Conservation (phyloP, 2,888 invertebrate genomes). For the Zele albiditarsus region DNA sequence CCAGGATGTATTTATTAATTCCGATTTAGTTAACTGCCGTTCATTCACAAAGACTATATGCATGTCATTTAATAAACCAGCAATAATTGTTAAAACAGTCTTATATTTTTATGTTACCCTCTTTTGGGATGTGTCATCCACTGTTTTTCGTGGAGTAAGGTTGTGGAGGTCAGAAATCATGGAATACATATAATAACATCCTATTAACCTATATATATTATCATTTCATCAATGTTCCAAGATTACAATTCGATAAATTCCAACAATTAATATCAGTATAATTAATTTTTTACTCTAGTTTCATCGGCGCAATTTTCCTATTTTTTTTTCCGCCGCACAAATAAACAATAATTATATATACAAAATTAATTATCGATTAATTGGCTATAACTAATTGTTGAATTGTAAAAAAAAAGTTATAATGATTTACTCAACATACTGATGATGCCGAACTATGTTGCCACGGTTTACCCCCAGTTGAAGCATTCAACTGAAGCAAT, state of each 20-base stretch:
- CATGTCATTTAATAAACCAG: conserved; percentile 43
- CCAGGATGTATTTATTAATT: background rate
- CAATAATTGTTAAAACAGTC: conserved; percentile 46
- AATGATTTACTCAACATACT: conserved; percentile 56
- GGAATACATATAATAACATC: background rate
- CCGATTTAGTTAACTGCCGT: background rate
- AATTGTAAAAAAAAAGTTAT: conserved; percentile 25
- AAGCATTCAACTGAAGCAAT: conserved; percentile 63
- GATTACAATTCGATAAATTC: conserved; percentile 6
- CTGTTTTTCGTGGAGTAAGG: background rate
- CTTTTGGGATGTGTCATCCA: background rate
- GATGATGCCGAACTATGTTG: conserved; percentile 63
- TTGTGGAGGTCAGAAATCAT: background rate
- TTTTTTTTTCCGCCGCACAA: background rate
- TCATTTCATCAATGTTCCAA: conserved; percentile 3
- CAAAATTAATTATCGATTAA: background rate
- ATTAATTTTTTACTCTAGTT: background rate
- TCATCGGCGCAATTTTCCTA: background rate
- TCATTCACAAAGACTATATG: conserved; percentile 19
- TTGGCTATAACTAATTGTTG: conserved; percentile 2
- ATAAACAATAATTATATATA: conserved; percentile 2
- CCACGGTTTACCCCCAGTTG: conserved; percentile 63
- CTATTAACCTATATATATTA: conserved; percentile 13
- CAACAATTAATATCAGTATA: background rate
- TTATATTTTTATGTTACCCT: conserved; percentile 13